A percentile compares a stretch with the other conserved stretches of the same genome.
Conservation (phyloP, 2,113 vertebrate species). For the Entomyzon cyanotis region DNA sequence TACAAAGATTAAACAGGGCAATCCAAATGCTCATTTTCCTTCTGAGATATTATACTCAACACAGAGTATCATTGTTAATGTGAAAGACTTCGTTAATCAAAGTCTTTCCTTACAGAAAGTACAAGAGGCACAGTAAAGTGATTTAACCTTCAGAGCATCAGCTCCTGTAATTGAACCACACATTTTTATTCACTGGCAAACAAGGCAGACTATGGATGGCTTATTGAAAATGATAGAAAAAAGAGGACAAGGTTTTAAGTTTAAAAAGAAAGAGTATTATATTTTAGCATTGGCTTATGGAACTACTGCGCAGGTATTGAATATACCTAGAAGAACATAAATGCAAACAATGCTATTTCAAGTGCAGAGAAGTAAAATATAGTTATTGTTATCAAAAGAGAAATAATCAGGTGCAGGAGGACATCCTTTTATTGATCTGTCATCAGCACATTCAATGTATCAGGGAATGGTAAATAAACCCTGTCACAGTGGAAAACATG, state of each 20-base stretch:
- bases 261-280: neutral
- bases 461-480: neutral
- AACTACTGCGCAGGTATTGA: neutral
- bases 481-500: neutral
- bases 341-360: neutral
- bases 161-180: constrained; percentile 45
- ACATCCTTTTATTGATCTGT: neutral
- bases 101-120: constrained; percentile 31
- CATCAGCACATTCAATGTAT: neutral
- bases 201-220: neutral
- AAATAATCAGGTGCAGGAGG: neutral
- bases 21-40: constrained; percentile 37
- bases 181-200: constrained; percentile 44
- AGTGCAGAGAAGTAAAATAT: neutral
- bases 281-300: neutral
- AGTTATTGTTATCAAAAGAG: neutral
- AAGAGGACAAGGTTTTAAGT: neutral
- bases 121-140: constrained; percentile 19
- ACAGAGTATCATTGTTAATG: neutral
- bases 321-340: neutral
- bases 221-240: constrained; percentile 37
- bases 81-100: constrained; percentile 57
- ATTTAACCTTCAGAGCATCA: constrained; percentile 61
- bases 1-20: neutral
- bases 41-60: neutral